Base-by-base conservation (phyloP, 2,797 vertebrate genomes). In the Natrix natrix region DNA sequence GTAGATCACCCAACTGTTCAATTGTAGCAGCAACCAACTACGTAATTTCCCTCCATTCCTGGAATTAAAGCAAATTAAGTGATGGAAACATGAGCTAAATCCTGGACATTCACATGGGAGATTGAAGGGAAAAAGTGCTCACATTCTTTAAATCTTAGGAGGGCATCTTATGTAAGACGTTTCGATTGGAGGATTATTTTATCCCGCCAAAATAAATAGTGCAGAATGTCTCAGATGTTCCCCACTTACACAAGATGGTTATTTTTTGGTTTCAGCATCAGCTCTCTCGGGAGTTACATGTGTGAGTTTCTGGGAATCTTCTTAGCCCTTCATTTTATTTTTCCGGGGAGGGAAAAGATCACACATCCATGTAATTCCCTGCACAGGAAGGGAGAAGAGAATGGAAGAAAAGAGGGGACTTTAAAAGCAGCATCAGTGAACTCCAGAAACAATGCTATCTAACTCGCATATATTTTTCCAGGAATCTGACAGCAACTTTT, bases 301-400 rank as follows among this genome's bases (percentile, higher is more conserved):
- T 87, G 26, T 12, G 43, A 92, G n/a, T 90, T 24, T 60, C 78
- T 54, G 74, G 87, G 54, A 69, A 60, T 86, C 74, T n/a, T 7
- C 24, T 89, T 87, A 94, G 87, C 43, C 14, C 92, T 94, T 91
- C 92, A 91, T 94, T 32, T 24, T 90, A 55, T 89, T 69, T 83
- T 24, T 83, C 43, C 90, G 55, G 74, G 74, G 89, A 37, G 87
- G 59, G 86, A 60, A 74, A 69, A 89, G n/a, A 69, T 59, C 48
- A 59, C 26, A 57, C 8, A 11, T 87, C 87, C 43, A 48, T n/a
- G 90, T 55, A 74, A 69, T 54, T 91, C 20, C 26, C 60, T 87
- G 55, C 61, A 69, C 6, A 24, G 87, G n/a, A 13, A 22, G 28
- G 52, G 10, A 5, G 2, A 43, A n/a, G 48, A n/a, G 61, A 28